Conservation (phyloP, 2,888 invertebrate species). For the Agrilus biguttatus region DNA sequence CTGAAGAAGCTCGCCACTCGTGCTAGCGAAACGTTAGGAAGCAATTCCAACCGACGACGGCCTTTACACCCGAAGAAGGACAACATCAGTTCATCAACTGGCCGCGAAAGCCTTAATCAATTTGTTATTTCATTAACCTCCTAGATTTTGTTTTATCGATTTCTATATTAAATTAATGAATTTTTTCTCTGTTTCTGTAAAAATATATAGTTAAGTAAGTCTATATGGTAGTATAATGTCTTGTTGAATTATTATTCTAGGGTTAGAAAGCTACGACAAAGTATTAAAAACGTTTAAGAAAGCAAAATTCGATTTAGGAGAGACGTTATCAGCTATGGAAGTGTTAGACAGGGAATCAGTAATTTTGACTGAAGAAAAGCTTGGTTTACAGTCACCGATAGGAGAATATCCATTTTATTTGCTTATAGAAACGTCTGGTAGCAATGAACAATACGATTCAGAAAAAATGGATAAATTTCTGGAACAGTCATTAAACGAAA, state of each 20-base stretch:
- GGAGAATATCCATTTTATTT: conserved; percentile 66
- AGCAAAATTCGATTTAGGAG: conserved; percentile 63
- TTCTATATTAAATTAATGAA: no score
- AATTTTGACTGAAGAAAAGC: conserved; percentile 43
- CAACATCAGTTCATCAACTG: no score
- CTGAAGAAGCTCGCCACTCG: no score
- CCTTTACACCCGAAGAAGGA: no score
- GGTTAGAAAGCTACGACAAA: conserved; percentile 60
- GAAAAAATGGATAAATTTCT: conserved; percentile 73
- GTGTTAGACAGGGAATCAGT: conserved; percentile 72
- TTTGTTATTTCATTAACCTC: no score
- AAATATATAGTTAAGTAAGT: no score
- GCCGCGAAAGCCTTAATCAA: no score
- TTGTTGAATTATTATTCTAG: conserved; percentile 28
- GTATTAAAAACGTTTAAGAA: conserved; percentile 61
- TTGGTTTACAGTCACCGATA: conserved; percentile 45
- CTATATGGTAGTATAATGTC: no score
- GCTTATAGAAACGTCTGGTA: conserved; percentile 75
- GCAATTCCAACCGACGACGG: no score
- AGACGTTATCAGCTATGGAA: conserved; percentile 91
- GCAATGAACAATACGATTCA: conserved; percentile 66
- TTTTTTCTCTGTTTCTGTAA: no score
- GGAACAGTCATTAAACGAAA: conserved; percentile 51
- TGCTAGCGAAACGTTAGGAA: no score
- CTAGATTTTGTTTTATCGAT: no score